Evolutionary conservation across 2,113 vertebrate genomes (phyloP).

Genomic region (Gracilinanus agilis): DNA sequence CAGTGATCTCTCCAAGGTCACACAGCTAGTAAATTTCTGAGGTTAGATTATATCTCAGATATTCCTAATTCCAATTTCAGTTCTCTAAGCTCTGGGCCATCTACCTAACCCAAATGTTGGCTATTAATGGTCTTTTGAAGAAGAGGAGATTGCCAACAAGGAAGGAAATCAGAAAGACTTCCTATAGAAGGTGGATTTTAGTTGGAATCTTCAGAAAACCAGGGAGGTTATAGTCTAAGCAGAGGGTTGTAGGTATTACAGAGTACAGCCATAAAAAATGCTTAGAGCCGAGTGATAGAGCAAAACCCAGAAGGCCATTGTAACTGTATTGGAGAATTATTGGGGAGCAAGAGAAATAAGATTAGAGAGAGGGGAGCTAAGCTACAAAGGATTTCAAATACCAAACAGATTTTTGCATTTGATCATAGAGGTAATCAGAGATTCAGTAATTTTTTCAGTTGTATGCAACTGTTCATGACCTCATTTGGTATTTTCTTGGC

Average conservation of each 20-base stretch:
- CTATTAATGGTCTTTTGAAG: not conserved
- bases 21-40: not conserved
- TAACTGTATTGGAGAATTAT: not conserved
- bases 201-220: not conserved
- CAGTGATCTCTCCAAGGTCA: not conserved
- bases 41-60: not conserved
- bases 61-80: not conserved
- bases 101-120: not conserved
- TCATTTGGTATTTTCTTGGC: no score
- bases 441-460: no score
- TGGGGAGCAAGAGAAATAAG: not conserved
- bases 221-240: not conserved
- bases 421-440: not conserved
- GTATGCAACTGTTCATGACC: no score
- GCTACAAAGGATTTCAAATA: not conserved
- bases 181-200: slow-evolving; percentile 13
- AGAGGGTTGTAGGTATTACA: not conserved
- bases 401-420: not conserved
- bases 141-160: not conserved
- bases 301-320: not conserved
- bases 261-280: not conserved
- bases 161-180: not conserved
- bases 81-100: not conserved
- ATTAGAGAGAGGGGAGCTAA: not conserved
- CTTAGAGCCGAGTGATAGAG: not conserved